Conservation (phyloP, 2,888 invertebrate species). For the Ornithoptera alexandrae region DNA sequence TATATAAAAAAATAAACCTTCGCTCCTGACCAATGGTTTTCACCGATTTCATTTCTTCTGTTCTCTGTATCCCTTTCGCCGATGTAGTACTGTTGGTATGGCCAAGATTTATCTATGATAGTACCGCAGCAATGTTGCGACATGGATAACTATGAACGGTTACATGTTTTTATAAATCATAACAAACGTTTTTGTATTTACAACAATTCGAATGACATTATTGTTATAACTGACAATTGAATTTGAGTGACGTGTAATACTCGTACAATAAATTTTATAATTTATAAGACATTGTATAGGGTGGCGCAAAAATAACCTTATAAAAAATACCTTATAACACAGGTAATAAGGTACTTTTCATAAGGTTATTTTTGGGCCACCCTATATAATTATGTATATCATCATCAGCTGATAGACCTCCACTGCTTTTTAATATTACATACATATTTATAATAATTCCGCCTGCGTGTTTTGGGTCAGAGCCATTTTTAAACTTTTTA, state of each 20-base stretch:
- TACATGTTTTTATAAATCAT: background rate
- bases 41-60: constrained; percentile 47
- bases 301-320: too few relatives aligned
- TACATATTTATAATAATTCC: too few relatives aligned
- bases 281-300: too few relatives aligned
- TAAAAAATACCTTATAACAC: too few relatives aligned
- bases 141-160: constrained; percentile 10
- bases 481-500: too few relatives aligned
- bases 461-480: too few relatives aligned
- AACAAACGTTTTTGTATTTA: background rate
- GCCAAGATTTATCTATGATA: constrained; percentile 46
- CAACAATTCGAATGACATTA: background rate
- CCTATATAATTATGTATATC: too few relatives aligned
- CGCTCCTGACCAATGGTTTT: constrained; percentile 59
- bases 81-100: constrained; percentile 57
- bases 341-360: too few relatives aligned
- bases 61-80: constrained; percentile 56
- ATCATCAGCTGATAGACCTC: too few relatives aligned
- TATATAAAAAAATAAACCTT: constrained; percentile 42
- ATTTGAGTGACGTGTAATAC: background rate
- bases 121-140: constrained; percentile 31
- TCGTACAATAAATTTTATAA: background rate
- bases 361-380: too few relatives aligned
- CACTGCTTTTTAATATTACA: too few relatives aligned
- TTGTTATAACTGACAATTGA: background rate